phyloP scores from a whole-genome alignment of 37 sponge, comb jelly and placozoan species.

The Bolinopsis microptera region DNA sequence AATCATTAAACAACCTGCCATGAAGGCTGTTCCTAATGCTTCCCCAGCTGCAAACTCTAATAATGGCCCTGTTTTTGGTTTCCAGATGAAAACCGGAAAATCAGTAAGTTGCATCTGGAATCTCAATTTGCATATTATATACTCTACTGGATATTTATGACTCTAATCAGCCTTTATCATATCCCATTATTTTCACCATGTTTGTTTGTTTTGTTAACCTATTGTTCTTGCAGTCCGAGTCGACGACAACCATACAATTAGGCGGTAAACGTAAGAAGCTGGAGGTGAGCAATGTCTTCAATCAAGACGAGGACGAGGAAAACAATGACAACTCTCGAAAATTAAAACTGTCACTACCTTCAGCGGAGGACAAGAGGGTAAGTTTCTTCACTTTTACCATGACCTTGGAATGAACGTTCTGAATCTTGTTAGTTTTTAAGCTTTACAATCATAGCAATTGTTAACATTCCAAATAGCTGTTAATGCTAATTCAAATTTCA shows the following conservation, averaged over 20 bases:
- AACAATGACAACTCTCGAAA: not conserved
- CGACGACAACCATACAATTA: not conserved
- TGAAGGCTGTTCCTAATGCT: conserved; percentile 47
- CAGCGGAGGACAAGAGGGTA: conserved; percentile 43
- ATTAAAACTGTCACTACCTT: conserved; percentile 42
- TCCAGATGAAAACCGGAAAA: conserved; percentile 53
- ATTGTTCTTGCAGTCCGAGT: not conserved
- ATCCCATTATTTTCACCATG: no score
- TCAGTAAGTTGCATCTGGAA: not conserved
- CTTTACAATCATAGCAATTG: no score
- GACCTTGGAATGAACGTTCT: no score
- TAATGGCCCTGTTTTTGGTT: conserved; percentile 29
- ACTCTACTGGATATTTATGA: no score
- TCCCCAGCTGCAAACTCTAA: not conserved
- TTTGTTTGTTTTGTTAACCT: not conserved
- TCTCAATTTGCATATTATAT: no score
- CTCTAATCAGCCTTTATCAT: no score
- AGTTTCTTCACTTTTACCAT: not conserved
- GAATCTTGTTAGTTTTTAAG: no score
- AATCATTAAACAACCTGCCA: conserved; percentile 59
- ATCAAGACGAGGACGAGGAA: conserved; percentile 67
- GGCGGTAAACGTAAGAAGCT: conserved; percentile 53
- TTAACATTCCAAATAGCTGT: no score
- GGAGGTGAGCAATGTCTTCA: conserved; percentile 57
- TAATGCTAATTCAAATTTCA: no score